Percentiles rank a stretch among this genome's conserved stretches.
Evolutionary conservation across 2,888 invertebrate genomes (phyloP).

Genomic region (Sesia bembeciformis): DNA sequence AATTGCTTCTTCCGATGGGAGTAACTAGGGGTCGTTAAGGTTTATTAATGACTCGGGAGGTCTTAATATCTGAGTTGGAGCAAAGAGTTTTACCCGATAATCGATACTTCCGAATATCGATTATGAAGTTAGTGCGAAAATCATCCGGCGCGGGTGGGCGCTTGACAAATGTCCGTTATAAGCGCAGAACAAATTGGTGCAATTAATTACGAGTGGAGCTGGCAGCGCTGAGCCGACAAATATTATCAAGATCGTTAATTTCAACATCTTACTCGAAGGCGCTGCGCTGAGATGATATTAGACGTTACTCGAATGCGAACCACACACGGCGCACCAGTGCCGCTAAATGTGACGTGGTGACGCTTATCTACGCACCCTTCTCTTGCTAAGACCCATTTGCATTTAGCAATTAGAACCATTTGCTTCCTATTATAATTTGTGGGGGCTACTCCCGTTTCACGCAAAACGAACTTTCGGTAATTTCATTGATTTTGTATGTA

Average conservation of each 20-base stretch:
- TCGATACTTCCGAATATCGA: constrained; percentile 61
- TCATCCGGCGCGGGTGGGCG: constrained; percentile 55
- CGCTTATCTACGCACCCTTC: background rate
- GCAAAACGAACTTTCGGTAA: too few species aligned
- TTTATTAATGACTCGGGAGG: constrained; percentile 46
- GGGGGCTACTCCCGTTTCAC: too few species aligned
- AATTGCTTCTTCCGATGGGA: constrained; percentile 17
- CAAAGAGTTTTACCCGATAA: constrained; percentile 42
- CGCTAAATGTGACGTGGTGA: background rate
- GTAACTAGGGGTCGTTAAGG: constrained; percentile 36
- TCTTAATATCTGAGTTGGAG: constrained; percentile 39
- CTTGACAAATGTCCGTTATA: constrained; percentile 71
- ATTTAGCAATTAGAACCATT: background rate
- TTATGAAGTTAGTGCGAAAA: constrained; percentile 67
- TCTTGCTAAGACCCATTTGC: background rate
- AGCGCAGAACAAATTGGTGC: constrained; percentile 69
- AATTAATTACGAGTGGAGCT: constrained; percentile 63
- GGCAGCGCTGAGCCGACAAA: constrained; percentile 66
- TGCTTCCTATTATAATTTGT: too few species aligned
- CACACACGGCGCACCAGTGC: background rate
- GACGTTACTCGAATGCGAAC: constrained; percentile 14
- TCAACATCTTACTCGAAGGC: constrained; percentile 55
- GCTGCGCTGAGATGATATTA: constrained; percentile 34
- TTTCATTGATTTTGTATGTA: too few species aligned
- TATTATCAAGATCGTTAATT: constrained; percentile 73